Evolutionary conservation across 2,797 vertebrate genomes (phyloP).

Genomic region (Petrocephalus sullivani): DNA sequence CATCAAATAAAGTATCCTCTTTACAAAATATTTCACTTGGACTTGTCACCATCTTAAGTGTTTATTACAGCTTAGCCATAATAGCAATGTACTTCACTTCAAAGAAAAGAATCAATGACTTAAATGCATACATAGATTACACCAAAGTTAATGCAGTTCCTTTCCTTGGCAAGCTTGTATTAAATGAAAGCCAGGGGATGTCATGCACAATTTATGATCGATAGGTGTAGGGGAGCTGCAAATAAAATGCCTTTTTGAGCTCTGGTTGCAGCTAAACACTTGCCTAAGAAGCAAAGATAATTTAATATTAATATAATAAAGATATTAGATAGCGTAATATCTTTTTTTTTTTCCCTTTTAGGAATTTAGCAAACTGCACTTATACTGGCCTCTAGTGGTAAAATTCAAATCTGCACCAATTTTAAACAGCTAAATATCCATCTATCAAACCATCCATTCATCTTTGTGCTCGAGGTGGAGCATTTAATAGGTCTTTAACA

Average conservation of each 20-base stretch:
- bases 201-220: background rate
- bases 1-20: background rate
- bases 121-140: background rate
- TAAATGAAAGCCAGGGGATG: background rate
- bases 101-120: background rate
- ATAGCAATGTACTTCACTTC: background rate
- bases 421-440: background rate
- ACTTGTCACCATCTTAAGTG: background rate
- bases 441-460: background rate
- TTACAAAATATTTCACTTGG: background rate
- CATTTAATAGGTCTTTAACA: background rate
- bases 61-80: constrained; percentile 2
- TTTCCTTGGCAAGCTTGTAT: background rate
- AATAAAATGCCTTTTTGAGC: background rate
- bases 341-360: background rate
- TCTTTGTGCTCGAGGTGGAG: background rate
- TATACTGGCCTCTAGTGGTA: background rate
- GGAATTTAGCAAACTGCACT: background rate
- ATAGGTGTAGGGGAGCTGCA: background rate
- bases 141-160: background rate
- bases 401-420: background rate
- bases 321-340: background rate
- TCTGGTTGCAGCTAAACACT: background rate
- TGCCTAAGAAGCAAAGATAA: background rate
- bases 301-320: background rate